A percentile compares a stretch with the other conserved stretches of the same genome.
Conservation (phyloP, 1,140 invertebrate genomes). For the Mamestra configurata region DNA sequence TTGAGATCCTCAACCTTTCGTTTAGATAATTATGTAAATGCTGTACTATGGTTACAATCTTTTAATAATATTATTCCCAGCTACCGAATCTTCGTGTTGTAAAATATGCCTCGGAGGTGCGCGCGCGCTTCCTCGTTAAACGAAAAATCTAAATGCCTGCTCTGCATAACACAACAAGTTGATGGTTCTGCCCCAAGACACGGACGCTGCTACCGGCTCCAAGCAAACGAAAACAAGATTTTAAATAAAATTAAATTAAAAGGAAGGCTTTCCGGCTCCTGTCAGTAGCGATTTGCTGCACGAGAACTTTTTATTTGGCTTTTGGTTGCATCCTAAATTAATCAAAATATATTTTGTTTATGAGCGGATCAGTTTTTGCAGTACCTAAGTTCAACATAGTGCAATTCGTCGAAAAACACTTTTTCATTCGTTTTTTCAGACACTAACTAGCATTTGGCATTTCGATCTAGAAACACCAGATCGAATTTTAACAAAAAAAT, state of each 20-base stretch:
- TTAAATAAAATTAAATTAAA: constrained; percentile 53
- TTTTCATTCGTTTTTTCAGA: too few relatives aligned
- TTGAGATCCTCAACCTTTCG: neutral
- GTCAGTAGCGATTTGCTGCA: constrained; percentile 25
- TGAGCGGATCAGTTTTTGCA: too few relatives aligned
- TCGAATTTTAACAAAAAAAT: neutral
- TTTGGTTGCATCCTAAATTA: neutral
- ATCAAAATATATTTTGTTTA: too few relatives aligned
- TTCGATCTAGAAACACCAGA: constrained; percentile 2
- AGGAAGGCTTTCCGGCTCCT: constrained; percentile 36
- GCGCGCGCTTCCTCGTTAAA: constrained; percentile 39
- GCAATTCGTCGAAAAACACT: too few relatives aligned
- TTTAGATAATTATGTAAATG: constrained; percentile 23
- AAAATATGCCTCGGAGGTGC: constrained; percentile 51
- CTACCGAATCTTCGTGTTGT: constrained; percentile 54
- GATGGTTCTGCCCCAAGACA: constrained; percentile 61
- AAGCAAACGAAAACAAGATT: constrained; percentile 61
- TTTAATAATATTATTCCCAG: constrained; percentile 22
- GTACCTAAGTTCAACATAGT: too few relatives aligned
- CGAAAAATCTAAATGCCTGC: constrained; percentile 32
- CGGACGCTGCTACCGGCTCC: constrained; percentile 73
- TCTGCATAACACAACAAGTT: constrained; percentile 30
- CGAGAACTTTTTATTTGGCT: neutral
- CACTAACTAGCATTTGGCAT: neutral
- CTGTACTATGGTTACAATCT: neutral